Evolutionary conservation across 2,113 vertebrate genomes (phyloP), one percentile per base, ranked within the genome.

Genomic region (Brienomyrus brachyistius): DNA sequence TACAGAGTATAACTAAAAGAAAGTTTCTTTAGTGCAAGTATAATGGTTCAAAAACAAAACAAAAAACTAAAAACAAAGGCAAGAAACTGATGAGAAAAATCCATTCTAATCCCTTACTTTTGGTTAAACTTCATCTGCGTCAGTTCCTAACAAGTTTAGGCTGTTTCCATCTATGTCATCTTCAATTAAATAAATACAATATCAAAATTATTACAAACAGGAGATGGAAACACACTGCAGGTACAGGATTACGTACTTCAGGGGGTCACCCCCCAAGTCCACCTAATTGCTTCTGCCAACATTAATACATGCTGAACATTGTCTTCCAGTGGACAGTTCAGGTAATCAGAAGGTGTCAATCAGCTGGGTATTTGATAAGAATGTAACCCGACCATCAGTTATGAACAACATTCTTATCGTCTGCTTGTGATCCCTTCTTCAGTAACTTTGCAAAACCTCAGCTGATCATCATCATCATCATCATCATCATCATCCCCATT

Each of bases 11-110:
- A 70, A 52, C 4, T 66, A 70, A 56, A 86, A 31, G 40, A 51
- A 83, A 77, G 40, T 43, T 52, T 27, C 82, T 90, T 89, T 23
- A 84, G 89, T 84, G 85, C 35, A 89, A 84, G 77, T 89, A 77
- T 50, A 51, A 54, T 21, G 70, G 31, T 54, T n/a, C 59, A 50
- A 74, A 74, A 88, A 45, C 40, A 66, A 52, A 59, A 52, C 51
- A 31, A 8, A 31, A 48, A 77, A 50, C 4, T 21, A 54, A 80
- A 23, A 21, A 48, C 19, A 70, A 0, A 89, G 47, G 7, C 27
- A 27, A 27, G n/a, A 43, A 89, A 45, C 88, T 88, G 9, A 50
- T 27, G 31, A 10, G 10, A 47, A 45, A 45, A 23, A 47, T 43
- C 43, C 50, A 82, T 89, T 89, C 70, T 40, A 51, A 89, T 54